These are phyloP conservation scores for Elegia similella DNA, from an alignment of 2,888 invertebrate species.

Conservation along the genomic window DNA sequence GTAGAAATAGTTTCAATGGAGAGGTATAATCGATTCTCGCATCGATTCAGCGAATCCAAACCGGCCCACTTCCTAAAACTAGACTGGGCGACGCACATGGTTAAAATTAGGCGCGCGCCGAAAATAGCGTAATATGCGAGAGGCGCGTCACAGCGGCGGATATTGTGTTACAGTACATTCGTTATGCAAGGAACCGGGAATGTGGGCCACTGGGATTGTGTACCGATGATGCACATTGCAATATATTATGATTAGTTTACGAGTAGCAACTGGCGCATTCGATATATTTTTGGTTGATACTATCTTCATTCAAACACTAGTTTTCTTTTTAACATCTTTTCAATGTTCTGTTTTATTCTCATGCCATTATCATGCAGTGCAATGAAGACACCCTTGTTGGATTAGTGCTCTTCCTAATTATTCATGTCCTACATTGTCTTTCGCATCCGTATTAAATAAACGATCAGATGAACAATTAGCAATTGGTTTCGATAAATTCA, in stretches of 20 bases:
- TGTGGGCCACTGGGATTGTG: slow-evolving; percentile 16
- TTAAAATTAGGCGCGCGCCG: slow-evolving; percentile 78
- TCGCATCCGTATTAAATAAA: too few species aligned
- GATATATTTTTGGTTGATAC: background rate
- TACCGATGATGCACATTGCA: slow-evolving; percentile 11
- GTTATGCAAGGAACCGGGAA: slow-evolving; percentile 21
- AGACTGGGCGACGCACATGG: slow-evolving; percentile 79
- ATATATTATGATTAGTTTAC: background rate
- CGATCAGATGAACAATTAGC: too few species aligned
- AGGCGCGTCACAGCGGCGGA: slow-evolving; percentile 63
- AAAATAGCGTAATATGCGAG: slow-evolving; percentile 75
- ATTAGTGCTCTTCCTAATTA: too few species aligned
- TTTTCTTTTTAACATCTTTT: background rate
- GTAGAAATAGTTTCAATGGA: background rate
- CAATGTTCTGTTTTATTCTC: background rate
- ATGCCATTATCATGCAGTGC: background rate
- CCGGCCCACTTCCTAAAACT: slow-evolving; percentile 79
- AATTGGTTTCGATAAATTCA: too few species aligned
- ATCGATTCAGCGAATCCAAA: slow-evolving; percentile 61
- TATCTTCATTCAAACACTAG: background rate
- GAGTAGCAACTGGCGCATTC: background rate
- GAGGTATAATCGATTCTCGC: slow-evolving; percentile 32
- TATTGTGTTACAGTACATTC: slow-evolving; percentile 73
- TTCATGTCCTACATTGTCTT: too few species aligned
- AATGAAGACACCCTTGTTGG: background rate